phyloP scores from a whole-genome alignment of 2,888 invertebrate genomes.

The Anarsia innoxiella region DNA sequence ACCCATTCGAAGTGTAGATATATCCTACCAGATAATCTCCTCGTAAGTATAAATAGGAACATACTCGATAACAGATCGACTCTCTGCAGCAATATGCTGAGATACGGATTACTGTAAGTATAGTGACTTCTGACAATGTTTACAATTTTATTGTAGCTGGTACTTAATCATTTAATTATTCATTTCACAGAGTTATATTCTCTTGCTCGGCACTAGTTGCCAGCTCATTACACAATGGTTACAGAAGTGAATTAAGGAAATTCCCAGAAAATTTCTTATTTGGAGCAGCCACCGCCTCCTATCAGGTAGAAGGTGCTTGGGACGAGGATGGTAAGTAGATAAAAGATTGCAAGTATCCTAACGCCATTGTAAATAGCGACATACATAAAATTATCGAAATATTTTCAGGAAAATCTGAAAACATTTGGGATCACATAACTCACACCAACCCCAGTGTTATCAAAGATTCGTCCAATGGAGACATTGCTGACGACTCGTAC shows the following conservation, averaged over 20 bases:
- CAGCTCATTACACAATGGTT: slow-evolving; percentile 14
- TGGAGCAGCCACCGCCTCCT: slow-evolving; percentile 55
- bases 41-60: too few species aligned
- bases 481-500: slow-evolving; percentile 75
- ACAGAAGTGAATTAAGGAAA: slow-evolving; percentile 24
- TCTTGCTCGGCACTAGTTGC: slow-evolving; percentile 11
- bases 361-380: not conserved
- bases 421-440: slow-evolving; percentile 78
- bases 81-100: too few species aligned
- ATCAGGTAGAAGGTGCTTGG: slow-evolving; percentile 71
- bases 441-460: slow-evolving; percentile 60
- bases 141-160: too few species aligned
- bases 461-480: slow-evolving; percentile 69
- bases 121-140: too few species aligned
- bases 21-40: too few species aligned
- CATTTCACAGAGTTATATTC: too few species aligned
- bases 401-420: slow-evolving; percentile 65
- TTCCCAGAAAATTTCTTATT: slow-evolving; percentile 39
- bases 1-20: too few species aligned
- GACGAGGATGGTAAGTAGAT: slow-evolving; percentile 48
- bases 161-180: not conserved
- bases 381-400: not conserved
- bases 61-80: too few species aligned
- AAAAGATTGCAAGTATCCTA: not conserved
- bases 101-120: too few species aligned